Evolutionary conservation across 2,113 vertebrate genomes (phyloP).

Genomic region (Gallinago undulata): DNA sequence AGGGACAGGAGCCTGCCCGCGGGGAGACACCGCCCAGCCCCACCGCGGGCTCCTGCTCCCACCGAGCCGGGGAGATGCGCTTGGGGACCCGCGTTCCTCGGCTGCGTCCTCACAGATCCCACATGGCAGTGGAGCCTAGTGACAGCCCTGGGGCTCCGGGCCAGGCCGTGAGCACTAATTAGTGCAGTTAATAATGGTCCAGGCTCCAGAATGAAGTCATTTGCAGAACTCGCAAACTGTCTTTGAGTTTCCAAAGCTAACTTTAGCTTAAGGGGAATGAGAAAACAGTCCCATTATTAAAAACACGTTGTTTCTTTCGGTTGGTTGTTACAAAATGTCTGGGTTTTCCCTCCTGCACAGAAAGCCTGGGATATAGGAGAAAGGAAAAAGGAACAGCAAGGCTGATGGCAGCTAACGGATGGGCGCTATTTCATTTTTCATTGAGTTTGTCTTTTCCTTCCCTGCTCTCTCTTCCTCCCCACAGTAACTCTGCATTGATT

Average conservation of each 20-base stretch:
- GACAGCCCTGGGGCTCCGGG: neutral
- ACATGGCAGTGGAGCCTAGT: accelerated
- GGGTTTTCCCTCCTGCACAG: neutral
- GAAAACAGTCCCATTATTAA: neutral
- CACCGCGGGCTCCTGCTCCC: accelerated
- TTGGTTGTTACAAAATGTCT: neutral
- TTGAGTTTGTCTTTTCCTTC: neutral
- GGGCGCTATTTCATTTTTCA: constrained; percentile 13
- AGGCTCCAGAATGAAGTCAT: neutral
- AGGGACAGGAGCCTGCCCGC: neutral
- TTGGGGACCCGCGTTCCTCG: accelerated
- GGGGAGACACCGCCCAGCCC: accelerated
- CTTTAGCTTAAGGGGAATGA: neutral
- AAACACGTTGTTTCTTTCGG: neutral
- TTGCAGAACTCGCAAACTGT: neutral
- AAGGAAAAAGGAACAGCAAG: neutral
- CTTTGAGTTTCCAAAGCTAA: neutral
- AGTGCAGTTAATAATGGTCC: accelerated
- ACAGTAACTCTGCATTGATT: constrained; percentile 43
- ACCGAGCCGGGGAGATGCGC: accelerated
- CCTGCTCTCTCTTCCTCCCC: neutral
- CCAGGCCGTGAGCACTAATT: accelerated
- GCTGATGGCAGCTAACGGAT: neutral
- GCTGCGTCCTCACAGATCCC: neutral
- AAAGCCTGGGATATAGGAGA: neutral